Conservation (phyloP, 2,113 vertebrate species). For the Oreochromis aureus region DNA sequence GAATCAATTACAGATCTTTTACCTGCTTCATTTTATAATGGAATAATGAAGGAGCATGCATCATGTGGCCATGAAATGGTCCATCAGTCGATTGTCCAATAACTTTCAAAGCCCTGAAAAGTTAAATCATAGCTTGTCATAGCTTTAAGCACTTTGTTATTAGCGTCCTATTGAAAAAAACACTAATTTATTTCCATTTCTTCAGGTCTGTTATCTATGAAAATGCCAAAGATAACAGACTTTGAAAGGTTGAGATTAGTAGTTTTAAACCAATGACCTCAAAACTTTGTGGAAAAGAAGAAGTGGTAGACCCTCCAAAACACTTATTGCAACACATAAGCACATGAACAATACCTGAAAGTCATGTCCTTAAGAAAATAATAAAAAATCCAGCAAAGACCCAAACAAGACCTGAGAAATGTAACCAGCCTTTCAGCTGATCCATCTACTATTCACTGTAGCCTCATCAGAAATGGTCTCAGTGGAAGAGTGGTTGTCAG, state of each 20-base stretch:
- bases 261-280: neutral
- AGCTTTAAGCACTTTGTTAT: neutral
- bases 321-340: neutral
- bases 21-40: neutral
- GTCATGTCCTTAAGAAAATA: neutral
- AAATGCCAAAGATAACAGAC: neutral
- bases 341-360: neutral
- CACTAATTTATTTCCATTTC: neutral
- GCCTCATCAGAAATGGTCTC: neutral
- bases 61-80: neutral
- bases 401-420: neutral
- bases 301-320: neutral
- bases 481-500: neutral
- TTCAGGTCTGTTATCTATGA: neutral
- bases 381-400: neutral
- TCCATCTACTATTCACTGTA: neutral
- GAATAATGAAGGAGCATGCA: neutral
- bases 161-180: neutral
- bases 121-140: neutral
- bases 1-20: neutral
- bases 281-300: neutral
- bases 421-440: neutral
- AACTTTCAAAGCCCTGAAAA: neutral
- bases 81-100: neutral
- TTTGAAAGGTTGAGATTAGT: neutral